Evolutionary conservation across 2,113 vertebrate genomes (phyloP), one percentile per base, ranked within the genome.

Genomic region (Colistium nudipinnis): DNA sequence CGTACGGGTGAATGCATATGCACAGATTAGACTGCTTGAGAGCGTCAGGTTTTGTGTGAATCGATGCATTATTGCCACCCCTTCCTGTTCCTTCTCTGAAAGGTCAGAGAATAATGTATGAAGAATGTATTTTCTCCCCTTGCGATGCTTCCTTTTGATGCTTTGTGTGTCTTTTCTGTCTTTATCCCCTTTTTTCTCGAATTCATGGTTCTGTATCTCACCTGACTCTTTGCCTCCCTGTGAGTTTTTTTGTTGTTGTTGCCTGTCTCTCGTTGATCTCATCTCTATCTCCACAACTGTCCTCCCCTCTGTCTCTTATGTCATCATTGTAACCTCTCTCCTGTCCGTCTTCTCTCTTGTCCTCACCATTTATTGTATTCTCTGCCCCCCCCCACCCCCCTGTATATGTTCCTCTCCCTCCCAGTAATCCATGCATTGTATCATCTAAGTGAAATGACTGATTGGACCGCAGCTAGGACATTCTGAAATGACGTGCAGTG

Each of bases 1-100:
- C 12, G 51, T 39, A 66, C 49, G 76, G 54, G 3, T 76, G 62
- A 52, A 45, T 62, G 62, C 14, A 33, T 25, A 41, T 63, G 55
- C 66, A 38, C 47, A 68, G 61, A 53, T 68, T 57, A 64, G 70
- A 39, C 5, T 35, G 48, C 43, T 44, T 45, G 16, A 62, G 43
- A 62, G 22, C 22, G 16, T 65, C 13, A 17, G 13, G 17, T 43
- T 55, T n/a, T 61, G 41, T 45, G 61, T 47, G 25, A 38, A 30
- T 24, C 30, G 57, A 39, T 20, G 45, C 33, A 48, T 17, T 24
- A n/a, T 39, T 27, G 25, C 17, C 59, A 47, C 19, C 13, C 24
- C 8, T 47, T 35, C 30, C 30, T 31, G 30, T 31, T 31, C 30
- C 30, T 31, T 31, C 30, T 31, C 30, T 31, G n/a, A n/a, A n/a